These are phyloP conservation scores for Therioaphis trifolii DNA, from an alignment of 2,888 invertebrate species.

Conservation along the genomic window DNA sequence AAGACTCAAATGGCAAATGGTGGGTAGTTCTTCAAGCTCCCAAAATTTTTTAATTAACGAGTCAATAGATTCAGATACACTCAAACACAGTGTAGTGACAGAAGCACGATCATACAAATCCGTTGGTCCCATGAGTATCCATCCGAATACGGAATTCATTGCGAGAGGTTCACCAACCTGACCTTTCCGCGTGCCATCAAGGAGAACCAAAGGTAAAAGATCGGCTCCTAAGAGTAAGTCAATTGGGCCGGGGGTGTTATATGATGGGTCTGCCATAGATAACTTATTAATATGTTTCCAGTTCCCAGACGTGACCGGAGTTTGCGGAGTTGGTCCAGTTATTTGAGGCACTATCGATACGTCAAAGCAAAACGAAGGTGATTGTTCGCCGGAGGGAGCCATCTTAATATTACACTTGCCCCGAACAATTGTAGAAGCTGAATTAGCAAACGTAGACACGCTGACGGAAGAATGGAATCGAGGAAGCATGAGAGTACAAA, in stretches of 20 bases:
- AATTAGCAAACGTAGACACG: neutral
- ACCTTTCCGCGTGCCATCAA: neutral
- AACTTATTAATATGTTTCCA: neutral
- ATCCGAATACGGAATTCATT: neutral
- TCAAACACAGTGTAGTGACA: neutral
- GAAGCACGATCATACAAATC: neutral
- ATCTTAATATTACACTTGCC: neutral
- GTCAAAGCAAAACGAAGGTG: neutral
- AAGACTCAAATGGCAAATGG: neutral
- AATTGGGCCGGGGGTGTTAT: neutral
- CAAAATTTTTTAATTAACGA: slow-evolving; percentile 25
- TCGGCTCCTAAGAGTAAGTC: neutral
- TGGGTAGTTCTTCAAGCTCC: slow-evolving; percentile 2
- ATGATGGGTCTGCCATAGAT: neutral
- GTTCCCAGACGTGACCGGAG: neutral
- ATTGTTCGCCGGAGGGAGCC: neutral
- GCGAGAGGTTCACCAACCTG: neutral
- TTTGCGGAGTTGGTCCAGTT: neutral
- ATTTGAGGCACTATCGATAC: neutral
- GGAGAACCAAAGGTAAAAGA: neutral
- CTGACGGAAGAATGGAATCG: neutral
- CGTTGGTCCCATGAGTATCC: neutral
- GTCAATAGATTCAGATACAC: neutral
- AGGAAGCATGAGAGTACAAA: neutral
- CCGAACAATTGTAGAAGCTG: neutral